These are phyloP conservation scores for Macropis europaea DNA, from an alignment of 2,888 invertebrate genomes.

Conservation along the genomic window DNA sequence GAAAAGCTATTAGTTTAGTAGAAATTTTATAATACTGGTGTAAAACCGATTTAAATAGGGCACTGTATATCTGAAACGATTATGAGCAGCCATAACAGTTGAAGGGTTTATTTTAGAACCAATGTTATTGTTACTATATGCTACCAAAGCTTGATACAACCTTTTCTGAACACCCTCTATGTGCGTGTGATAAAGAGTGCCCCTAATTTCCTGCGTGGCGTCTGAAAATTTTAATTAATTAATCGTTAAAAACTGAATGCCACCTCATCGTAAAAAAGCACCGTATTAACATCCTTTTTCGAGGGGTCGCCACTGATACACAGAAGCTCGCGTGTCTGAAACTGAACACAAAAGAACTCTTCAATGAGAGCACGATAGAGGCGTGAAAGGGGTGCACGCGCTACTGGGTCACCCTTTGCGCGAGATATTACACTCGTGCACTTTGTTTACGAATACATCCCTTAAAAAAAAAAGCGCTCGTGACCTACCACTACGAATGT, in stretches of 20 bases:
- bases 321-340: slow-evolving; percentile 7
- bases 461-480: slow-evolving; percentile 17
- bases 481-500: slow-evolving; percentile 32
- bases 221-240: too few relatives aligned
- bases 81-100: too few relatives aligned
- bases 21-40: too few relatives aligned
- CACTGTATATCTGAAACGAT: too few relatives aligned
- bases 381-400: slow-evolving; percentile 1
- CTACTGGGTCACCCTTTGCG: slow-evolving; percentile 43
- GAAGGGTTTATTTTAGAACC: too few relatives aligned
- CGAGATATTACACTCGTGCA: slow-evolving; percentile 25
- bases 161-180: too few relatives aligned
- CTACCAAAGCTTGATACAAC: too few relatives aligned
- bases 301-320: slow-evolving; percentile 2
- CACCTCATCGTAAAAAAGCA: background rate
- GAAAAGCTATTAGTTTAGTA: too few relatives aligned
- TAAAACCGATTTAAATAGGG: too few relatives aligned
- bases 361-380: slow-evolving; percentile 16
- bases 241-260: slow-evolving; percentile 29
- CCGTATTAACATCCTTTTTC: slow-evolving; percentile 24
- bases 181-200: too few relatives aligned
- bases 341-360: slow-evolving; percentile 18
- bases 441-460: slow-evolving; percentile 35
- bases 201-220: too few relatives aligned
- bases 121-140: too few relatives aligned